Conservation (phyloP, 2,888 invertebrate species). For the Eupithecia tripunctaria region DNA sequence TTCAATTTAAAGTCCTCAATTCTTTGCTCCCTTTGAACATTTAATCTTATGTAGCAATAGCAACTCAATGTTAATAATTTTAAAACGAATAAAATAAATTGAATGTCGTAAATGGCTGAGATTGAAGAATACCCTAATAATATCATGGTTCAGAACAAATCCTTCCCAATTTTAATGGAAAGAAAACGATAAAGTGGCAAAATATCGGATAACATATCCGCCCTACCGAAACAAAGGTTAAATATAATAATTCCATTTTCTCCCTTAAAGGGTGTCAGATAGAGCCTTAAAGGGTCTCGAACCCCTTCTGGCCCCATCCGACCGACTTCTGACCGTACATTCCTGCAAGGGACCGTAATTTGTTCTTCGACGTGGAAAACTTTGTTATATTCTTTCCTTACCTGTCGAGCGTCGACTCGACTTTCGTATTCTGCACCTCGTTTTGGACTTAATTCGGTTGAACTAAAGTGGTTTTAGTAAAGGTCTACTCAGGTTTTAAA, state of each 20-base stretch:
- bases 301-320: slow-evolving; percentile 13
- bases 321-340: slow-evolving; percentile 28
- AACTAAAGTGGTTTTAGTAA: slow-evolving; percentile 5
- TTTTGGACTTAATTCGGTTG: neutral
- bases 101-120: neutral
- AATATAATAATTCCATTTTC: slow-evolving; percentile 30
- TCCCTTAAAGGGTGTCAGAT: slow-evolving; percentile 18
- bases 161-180: neutral
- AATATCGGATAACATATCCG: neutral
- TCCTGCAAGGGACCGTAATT: slow-evolving; percentile 24
- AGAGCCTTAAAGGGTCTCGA: slow-evolving; percentile 21
- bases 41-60: neutral
- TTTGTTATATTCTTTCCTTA: slow-evolving; percentile 22
- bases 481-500: slow-evolving; percentile 1
- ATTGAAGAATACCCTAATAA: neutral
- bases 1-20: neutral
- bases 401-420: neutral
- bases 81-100: neutral
- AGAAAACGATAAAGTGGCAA: slow-evolving; percentile 12
- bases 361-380: slow-evolving; percentile 30
- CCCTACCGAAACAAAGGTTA: slow-evolving; percentile 18
- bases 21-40: neutral
- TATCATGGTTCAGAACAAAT: neutral
- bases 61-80: neutral
- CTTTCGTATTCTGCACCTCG: slow-evolving; percentile 17